Conservation (phyloP, 2,888 invertebrate species). For the Drepanosiphum platanoidis region DNA sequence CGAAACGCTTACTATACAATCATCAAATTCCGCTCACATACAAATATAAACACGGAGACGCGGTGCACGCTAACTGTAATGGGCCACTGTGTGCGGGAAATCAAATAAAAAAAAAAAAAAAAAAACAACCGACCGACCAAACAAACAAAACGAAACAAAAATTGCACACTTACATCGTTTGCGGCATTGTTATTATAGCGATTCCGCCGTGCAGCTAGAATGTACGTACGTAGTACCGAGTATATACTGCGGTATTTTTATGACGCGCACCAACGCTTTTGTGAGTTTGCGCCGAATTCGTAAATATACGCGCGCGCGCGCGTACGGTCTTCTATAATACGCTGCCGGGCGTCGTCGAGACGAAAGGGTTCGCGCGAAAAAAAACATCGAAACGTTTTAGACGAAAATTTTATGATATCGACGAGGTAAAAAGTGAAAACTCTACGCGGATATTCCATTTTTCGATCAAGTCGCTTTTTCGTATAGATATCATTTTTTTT, state of each 20-base stretch:
- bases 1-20: constrained; percentile 46
- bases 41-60: constrained; percentile 28
- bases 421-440: no score
- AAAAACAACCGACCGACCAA: background rate
- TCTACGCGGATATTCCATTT: no score
- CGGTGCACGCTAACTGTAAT: constrained; percentile 22
- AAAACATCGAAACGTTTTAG: no score
- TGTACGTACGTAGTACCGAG: no score
- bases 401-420: no score
- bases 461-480: no score
- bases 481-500: no score
- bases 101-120: constrained; percentile 34
- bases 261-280: no score
- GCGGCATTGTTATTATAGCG: constrained; percentile 13
- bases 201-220: constrained; percentile 25
- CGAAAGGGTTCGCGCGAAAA: no score
- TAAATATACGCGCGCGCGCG: background rate
- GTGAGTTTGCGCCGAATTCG: background rate
- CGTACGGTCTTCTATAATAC: background rate
- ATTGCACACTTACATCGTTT: constrained; percentile 2
- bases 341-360: no score
- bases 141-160: constrained; percentile 4
- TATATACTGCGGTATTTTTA: constrained; percentile 18
- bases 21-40: constrained; percentile 59
- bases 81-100: constrained; percentile 58